A percentile compares a stretch with the other conserved stretches of the same genome.
Evolutionary conservation across 2,888 invertebrate species (phyloP).

Genomic region (Augiades crinisus): DNA sequence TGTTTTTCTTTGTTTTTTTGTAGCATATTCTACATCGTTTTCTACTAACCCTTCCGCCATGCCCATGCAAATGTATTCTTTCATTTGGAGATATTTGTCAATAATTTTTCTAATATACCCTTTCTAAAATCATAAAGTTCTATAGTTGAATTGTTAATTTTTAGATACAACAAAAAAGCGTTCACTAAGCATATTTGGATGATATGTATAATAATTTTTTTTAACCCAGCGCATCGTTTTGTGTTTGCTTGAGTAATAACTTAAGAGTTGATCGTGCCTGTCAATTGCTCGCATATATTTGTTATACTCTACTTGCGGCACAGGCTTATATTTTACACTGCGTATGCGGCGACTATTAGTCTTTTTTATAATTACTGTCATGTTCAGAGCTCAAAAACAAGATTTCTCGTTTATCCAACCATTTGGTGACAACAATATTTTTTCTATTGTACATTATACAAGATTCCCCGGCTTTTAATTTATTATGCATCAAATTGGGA

Average conservation of each 20-base stretch:
- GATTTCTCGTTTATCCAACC: conserved; percentile 38
- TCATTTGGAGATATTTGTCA: neutral
- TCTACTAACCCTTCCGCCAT: conserved; percentile 3
- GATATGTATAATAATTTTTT: conserved; percentile 4
- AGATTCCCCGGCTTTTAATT: conserved; percentile 32
- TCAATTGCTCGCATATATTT: conserved; percentile 22
- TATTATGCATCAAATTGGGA: conserved; percentile 24
- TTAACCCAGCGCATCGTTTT: conserved; percentile 8
- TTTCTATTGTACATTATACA: conserved; percentile 28
- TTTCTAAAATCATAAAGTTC: conserved; percentile 14
- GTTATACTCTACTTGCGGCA: conserved; percentile 13
- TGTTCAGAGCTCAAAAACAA: conserved; percentile 39
- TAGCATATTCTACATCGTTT: conserved; percentile 9
- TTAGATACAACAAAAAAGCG: conserved; percentile 1
- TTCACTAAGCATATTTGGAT: neutral
- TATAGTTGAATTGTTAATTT: conserved; percentile 2
- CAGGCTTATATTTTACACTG: conserved; percentile 20
- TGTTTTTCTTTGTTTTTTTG: conserved; percentile 11
- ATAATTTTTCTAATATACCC: conserved; percentile 7
- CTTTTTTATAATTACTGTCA: conserved; percentile 21
- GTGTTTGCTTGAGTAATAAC: conserved; percentile 12
- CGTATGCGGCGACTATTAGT: conserved; percentile 20
- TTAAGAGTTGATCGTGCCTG: conserved; percentile 18
- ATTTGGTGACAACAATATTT: conserved; percentile 31
- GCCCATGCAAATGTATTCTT: conserved; percentile 4